Evolutionary conservation across 2,113 vertebrate genomes (phyloP), one percentile per base, ranked within the genome.

Genomic region (Chloropsis hardwickii): DNA sequence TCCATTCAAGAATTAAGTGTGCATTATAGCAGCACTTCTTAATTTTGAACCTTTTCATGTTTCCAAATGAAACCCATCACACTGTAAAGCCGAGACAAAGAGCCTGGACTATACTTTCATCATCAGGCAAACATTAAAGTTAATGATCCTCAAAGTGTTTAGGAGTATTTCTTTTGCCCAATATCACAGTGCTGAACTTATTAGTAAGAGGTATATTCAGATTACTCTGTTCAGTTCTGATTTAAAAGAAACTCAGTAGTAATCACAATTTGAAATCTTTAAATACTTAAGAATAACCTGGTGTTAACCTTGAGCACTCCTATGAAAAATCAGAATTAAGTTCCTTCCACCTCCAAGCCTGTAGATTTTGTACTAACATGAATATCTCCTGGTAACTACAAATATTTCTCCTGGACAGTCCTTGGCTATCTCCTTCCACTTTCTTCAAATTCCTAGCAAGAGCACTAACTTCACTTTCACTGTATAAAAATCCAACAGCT

Each of bases 141-240:
- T 90, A 90, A 95, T 94, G 85, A 27, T 56, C 72, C 71, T 88
- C 67, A 70, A 77, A 95, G 54, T 31, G 51, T 94, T 95, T 86
- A 94, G 76, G 42, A 54, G 80, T 93, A 83, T 93, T 95, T 92
- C 70, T 93, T 88, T 85, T 92, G 39, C 39, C 27, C 19, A 23
- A 1, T 6, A 7, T 86, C 86, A 76, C 57, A 83, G 47, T 65
- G 29, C 54, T 86, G 69, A 86, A 78, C 23, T 93, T 45, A 66
- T 83, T 90, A 92, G 54, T 33, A 81, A 74, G 11, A 84, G 7
- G 24, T 23, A 39, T 58, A 87, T 78, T 93, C 87, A 74, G 64
- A 91, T 89, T 66, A 81, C 33, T 28, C 39, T 67, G 12, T 60
- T 67, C 31, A 44, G 27, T 92, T 92, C 47, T 87, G 48, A 91